phyloP scores from a whole-genome alignment of 2,888 invertebrate genomes.

The Sarcophaga carnaria region DNA sequence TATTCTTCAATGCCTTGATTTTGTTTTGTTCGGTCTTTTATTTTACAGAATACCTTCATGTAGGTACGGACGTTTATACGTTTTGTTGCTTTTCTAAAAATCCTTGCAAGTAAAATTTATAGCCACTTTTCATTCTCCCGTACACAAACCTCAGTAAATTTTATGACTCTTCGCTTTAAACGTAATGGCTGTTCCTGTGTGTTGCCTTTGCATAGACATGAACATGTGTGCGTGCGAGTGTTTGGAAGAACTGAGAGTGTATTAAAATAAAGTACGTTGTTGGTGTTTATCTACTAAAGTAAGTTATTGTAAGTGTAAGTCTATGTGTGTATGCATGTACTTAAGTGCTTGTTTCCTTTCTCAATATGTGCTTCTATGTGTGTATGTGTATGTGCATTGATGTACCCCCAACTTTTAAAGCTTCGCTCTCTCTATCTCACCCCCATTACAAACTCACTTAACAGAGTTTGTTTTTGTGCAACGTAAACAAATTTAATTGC shows the following conservation, averaged over 20 bases:
- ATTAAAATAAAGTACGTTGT: constrained; percentile 18
- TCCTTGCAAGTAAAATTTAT: constrained; percentile 28
- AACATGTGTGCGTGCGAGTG: not conserved
- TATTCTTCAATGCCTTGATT: constrained; percentile 6
- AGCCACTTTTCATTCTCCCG: constrained; percentile 3
- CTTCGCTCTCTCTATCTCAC: not conserved
- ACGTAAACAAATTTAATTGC: constrained; percentile 72
- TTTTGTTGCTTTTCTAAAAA: not conserved
- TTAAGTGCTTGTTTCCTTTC: constrained; percentile 68
- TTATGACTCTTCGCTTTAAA: constrained; percentile 45
- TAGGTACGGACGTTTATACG: too few species aligned
- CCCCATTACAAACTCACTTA: not conserved
- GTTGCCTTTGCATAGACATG: constrained; percentile 6
- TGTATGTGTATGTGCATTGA: not conserved
- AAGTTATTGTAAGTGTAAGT: constrained; percentile 20
- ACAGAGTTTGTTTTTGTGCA: constrained; percentile 64
- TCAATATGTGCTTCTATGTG: constrained; percentile 4
- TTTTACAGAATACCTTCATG: not conserved
- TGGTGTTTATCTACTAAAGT: constrained; percentile 40
- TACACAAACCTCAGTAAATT: constrained; percentile 11
- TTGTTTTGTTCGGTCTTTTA: not conserved
- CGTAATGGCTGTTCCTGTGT: constrained; percentile 21
- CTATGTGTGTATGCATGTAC: constrained; percentile 9
- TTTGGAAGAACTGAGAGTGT: not conserved
- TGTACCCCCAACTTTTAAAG: not conserved